Evolutionary conservation across 1,140 invertebrate species (phyloP).

Genomic region (Holcopasites calliopsidis): DNA sequence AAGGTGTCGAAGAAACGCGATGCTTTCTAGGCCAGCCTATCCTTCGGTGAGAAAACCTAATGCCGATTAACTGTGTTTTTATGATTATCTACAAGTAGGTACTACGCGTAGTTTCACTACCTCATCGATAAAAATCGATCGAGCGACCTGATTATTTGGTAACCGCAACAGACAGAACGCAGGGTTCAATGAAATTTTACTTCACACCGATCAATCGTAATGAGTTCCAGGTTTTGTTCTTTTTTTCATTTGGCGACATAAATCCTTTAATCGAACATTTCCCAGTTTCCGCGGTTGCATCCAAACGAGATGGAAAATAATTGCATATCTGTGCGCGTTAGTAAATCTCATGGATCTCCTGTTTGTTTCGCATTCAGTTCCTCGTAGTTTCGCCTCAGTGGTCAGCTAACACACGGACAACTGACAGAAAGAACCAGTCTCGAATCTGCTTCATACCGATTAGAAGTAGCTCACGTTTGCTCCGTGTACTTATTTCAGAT

Average conservation of each 20-base stretch:
- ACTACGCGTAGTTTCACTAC: not conserved
- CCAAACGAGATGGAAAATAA: not conserved
- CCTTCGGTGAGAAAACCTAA: slow-evolving; percentile 32
- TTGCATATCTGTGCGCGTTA: not conserved
- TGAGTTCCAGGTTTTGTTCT: too few relatives aligned
- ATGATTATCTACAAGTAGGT: not conserved
- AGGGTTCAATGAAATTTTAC: too few relatives aligned
- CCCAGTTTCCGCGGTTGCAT: too few relatives aligned
- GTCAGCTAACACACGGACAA: not conserved
- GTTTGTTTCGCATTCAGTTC: not conserved
- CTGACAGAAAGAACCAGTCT: not conserved
- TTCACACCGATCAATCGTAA: too few relatives aligned
- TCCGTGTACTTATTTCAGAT: not conserved
- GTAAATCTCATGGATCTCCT: not conserved
- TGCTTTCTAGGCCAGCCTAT: slow-evolving; percentile 51
- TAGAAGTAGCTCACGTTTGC: not conserved
- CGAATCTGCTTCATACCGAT: not conserved
- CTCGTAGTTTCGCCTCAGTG: not conserved
- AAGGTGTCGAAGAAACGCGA: slow-evolving; percentile 47
- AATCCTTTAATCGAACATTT: too few relatives aligned
- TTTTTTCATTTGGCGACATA: too few relatives aligned
- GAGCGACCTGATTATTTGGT: slow-evolving; percentile 13
- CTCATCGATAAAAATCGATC: not conserved
- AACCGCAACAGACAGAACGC: not conserved
- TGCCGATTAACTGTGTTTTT: not conserved